Conservation (phyloP, 53 echinoderm and acorn worm species). For the Stichopus horrens region DNA sequence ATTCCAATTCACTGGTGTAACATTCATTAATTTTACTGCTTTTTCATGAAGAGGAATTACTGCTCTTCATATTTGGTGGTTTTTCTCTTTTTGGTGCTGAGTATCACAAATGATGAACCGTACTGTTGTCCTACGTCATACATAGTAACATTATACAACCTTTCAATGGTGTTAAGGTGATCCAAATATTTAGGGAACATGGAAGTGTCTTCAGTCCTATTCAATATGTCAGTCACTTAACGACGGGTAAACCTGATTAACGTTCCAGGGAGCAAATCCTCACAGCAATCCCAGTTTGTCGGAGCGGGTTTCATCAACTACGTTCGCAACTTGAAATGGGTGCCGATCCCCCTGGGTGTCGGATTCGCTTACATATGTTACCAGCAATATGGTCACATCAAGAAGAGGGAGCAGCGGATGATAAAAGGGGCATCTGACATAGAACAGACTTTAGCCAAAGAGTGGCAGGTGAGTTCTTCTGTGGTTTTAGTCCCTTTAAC, state of each 20-base stretch:
- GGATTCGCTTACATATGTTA: slow-evolving; percentile 95
- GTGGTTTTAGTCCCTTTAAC: not conserved
- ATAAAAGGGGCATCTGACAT: slow-evolving; percentile 45
- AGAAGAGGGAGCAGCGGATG: slow-evolving; percentile 74
- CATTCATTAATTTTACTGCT: too few relatives aligned
- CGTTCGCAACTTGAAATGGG: slow-evolving; percentile 75
- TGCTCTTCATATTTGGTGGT: too few relatives aligned
- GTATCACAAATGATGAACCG: too few relatives aligned
- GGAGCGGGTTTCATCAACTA: slow-evolving; percentile 56
- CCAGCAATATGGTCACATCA: slow-evolving; percentile 94
- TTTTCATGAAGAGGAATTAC: too few relatives aligned
- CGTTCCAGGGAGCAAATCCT: not conserved
- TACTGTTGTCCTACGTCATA: too few relatives aligned
- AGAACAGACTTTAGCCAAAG: slow-evolving; percentile 66
- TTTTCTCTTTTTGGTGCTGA: too few relatives aligned
- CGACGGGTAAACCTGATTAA: not conserved
- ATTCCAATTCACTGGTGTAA: too few relatives aligned
- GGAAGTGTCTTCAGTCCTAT: too few relatives aligned
- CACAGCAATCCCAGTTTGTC: slow-evolving; percentile 14
- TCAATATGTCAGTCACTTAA: too few relatives aligned
- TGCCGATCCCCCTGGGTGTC: slow-evolving; percentile 90
- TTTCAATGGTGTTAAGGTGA: too few relatives aligned
- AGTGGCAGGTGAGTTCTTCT: slow-evolving; percentile 70
- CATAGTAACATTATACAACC: too few relatives aligned
- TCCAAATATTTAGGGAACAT: too few relatives aligned